Conservation (phyloP, 2,797 vertebrate genomes). For the Octomys mimax region DNA sequence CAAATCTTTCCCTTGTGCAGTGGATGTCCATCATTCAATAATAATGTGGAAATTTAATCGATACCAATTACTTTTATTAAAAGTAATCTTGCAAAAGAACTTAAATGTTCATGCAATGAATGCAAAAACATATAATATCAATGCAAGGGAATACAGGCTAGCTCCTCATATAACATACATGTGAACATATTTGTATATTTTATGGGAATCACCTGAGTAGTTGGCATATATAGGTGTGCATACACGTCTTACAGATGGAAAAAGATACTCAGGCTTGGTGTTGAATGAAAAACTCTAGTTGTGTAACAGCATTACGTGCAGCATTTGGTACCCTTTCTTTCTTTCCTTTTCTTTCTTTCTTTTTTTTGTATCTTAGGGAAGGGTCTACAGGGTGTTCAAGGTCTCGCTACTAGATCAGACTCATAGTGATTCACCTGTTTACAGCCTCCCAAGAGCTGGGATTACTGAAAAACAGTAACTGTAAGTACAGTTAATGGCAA, state of each 20-base stretch:
- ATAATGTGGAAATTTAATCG: slow-evolving; percentile 1
- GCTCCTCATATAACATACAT: slow-evolving; percentile 51
- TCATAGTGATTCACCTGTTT: too few relatives aligned
- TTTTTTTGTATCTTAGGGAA: too few relatives aligned
- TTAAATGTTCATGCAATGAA: slow-evolving; percentile 40
- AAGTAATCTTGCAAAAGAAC: slow-evolving; percentile 14
- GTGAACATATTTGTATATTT: slow-evolving; percentile 17
- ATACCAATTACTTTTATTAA: slow-evolving; percentile 33
- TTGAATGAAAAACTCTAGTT: slow-evolving; percentile 6
- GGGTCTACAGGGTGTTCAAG: too few relatives aligned
- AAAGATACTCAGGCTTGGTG: not conserved
- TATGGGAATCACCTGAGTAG: not conserved
- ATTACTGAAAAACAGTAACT: slow-evolving; percentile 35
- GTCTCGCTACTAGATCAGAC: too few relatives aligned
- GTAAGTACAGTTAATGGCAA: slow-evolving; percentile 21
- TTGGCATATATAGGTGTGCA: not conserved
- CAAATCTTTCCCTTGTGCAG: not conserved
- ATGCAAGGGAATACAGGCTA: slow-evolving; percentile 39
- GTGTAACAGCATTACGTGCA: not conserved
- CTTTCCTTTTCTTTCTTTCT: not conserved
- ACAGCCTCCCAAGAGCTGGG: too few relatives aligned
- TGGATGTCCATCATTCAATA: not conserved
- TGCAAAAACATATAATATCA: slow-evolving; percentile 19
- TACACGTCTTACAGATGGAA: not conserved
- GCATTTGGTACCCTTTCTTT: not conserved